A percentile compares a stretch with the other conserved stretches of the same genome.
These are phyloP conservation scores for Poeciliopsis occidentalis DNA, from an alignment of 2,113 vertebrate species.

Conservation along the genomic window DNA sequence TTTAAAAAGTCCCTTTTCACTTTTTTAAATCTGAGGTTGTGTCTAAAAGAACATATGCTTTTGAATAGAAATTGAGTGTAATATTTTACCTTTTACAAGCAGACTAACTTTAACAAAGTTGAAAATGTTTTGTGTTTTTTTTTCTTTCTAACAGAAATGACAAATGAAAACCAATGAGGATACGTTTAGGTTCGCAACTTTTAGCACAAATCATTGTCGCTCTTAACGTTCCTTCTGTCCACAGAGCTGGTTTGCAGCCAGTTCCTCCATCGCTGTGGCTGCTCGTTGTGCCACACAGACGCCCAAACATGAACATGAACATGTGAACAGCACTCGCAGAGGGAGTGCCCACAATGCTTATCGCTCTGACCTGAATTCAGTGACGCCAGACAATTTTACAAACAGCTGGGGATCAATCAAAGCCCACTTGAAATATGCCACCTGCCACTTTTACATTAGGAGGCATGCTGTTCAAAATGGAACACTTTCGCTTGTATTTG, in stretches of 20 bases:
- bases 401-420: constrained; percentile 86
- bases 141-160: not conserved
- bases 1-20: too few relatives aligned
- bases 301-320: constrained; percentile 43
- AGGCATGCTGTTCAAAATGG: constrained; percentile 81
- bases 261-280: constrained; percentile 5
- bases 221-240: constrained; percentile 1
- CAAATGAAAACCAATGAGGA: constrained; percentile 11
- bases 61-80: not conserved
- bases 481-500: constrained; percentile 81
- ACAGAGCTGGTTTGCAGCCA: constrained; percentile 14
- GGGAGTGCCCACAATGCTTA: constrained; percentile 79
- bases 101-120: not conserved
- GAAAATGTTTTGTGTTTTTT: not conserved
- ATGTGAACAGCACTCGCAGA: constrained; percentile 67
- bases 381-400: constrained; percentile 83
- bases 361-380: constrained; percentile 85
- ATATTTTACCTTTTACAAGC: not conserved
- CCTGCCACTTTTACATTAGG: constrained; percentile 86
- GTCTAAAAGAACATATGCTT: not conserved
- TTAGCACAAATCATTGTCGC: not conserved
- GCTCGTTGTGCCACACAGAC: constrained; percentile 29
- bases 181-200: not conserved
- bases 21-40: too few relatives aligned
- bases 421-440: constrained; percentile 80